A percentile compares a stretch with the other conserved stretches of the same genome.
Conservation (phyloP, 2,113 vertebrate genomes). For the Tachysurus fulvidraco region DNA sequence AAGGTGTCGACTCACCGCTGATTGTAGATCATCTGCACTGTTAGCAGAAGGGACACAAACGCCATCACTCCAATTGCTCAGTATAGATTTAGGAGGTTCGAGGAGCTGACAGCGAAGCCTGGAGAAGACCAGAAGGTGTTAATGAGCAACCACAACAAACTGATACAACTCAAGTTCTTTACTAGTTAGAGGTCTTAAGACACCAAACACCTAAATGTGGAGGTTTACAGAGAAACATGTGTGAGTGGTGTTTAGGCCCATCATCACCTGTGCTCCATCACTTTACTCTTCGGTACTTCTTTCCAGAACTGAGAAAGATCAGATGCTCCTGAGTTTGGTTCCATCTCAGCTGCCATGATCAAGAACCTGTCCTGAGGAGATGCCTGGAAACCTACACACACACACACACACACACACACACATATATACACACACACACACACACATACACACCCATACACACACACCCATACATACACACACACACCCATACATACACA, state of each 20-base stretch:
- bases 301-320: slow-evolving; percentile 95
- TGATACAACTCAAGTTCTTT: background rate
- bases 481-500: too few species aligned
- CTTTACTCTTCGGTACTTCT: slow-evolving; percentile 84
- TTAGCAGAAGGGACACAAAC: slow-evolving; percentile 62
- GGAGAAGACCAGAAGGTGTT: slow-evolving; percentile 32
- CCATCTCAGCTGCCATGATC: slow-evolving; percentile 98
- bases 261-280: slow-evolving; percentile 93
- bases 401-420: too few species aligned
- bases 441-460: too few species aligned
- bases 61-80: slow-evolving; percentile 72
- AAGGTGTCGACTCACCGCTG: slow-evolving; percentile 70
- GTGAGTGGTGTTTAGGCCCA: background rate
- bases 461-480: too few species aligned
- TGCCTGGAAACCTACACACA: slow-evolving; percentile 79
- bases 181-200: background rate
- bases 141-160: too few species aligned
- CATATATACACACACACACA: too few species aligned
- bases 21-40: slow-evolving; percentile 79
- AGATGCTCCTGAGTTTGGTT: slow-evolving; percentile 71
- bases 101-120: slow-evolving; percentile 89
- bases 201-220: background rate
- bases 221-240: background rate
- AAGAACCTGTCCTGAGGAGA: slow-evolving; percentile 94
- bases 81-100: slow-evolving; percentile 77